Conservation (phyloP, 1,140 invertebrate species). For the Leptoteleia sp. region DNA sequence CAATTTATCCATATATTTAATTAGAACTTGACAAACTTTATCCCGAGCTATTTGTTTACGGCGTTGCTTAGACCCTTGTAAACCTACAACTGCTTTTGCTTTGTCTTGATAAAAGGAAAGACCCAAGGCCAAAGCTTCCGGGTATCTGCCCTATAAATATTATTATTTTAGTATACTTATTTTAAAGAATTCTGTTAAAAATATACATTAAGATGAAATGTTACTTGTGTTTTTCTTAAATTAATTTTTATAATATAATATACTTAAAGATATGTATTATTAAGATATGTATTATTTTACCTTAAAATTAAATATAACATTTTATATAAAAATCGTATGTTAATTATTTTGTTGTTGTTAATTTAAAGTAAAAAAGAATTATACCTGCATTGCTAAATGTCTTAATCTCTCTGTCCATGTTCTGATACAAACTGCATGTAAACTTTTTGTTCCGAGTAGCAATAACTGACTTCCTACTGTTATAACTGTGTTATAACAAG, state of each 20-base stretch:
- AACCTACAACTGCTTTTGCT: slow-evolving; percentile 85
- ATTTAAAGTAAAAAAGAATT: neutral
- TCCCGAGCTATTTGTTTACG: slow-evolving; percentile 83
- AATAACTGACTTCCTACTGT: slow-evolving; percentile 91
- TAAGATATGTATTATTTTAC: too few species aligned
- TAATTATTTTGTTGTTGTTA: too few species aligned
- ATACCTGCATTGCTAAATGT: slow-evolving; percentile 84
- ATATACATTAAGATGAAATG: too few species aligned
- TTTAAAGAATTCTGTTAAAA: too few species aligned
- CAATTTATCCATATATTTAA: slow-evolving; percentile 82
- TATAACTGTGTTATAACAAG: slow-evolving; percentile 94
- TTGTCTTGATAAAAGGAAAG: slow-evolving; percentile 87
- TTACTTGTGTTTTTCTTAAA: too few species aligned
- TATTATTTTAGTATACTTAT: neutral
- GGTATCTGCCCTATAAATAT: slow-evolving; percentile 79
- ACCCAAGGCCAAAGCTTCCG: slow-evolving; percentile 85
- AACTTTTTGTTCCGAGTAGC: slow-evolving; percentile 81
- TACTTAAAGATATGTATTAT: too few species aligned
- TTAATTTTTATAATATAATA: too few species aligned
- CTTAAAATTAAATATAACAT: too few species aligned
- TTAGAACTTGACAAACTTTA: slow-evolving; percentile 81
- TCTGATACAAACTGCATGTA: slow-evolving; percentile 84
- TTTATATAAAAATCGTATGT: too few species aligned
- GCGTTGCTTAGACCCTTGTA: slow-evolving; percentile 82
- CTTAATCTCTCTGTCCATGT: slow-evolving; percentile 90